Percentiles rank a stretch among this genome's conserved stretches.
Evolutionary conservation across 2,888 invertebrate genomes (phyloP).

Genomic region (Cosmopolites sordidus): DNA sequence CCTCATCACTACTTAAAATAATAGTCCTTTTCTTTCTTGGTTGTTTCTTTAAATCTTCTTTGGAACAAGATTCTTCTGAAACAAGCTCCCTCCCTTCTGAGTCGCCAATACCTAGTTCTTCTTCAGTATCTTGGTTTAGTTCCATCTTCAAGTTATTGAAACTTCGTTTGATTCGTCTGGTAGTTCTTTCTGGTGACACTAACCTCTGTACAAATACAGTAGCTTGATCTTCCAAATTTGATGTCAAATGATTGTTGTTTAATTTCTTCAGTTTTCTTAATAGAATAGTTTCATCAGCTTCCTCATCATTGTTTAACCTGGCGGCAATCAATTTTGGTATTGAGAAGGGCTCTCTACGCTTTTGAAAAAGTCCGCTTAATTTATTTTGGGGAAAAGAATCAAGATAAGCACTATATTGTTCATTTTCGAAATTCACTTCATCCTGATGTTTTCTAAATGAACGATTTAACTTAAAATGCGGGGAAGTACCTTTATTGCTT

Average conservation of each 20-base stretch:
- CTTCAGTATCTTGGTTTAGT: not conserved
- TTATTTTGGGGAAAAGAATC: not conserved
- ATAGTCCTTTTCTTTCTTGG: slow-evolving; percentile 28
- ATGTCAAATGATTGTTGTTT: slow-evolving; percentile 25
- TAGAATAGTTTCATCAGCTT: slow-evolving; percentile 22
- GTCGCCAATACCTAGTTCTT: not conserved
- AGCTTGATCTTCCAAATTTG: slow-evolving; percentile 23
- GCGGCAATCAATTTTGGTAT: not conserved
- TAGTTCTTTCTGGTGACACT: slow-evolving; percentile 9
- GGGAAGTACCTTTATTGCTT: not conserved
- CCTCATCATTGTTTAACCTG: slow-evolving; percentile 10
- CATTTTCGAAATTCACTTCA: not conserved
- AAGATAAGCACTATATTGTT: not conserved
- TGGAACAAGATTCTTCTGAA: not conserved
- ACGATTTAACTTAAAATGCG: not conserved
- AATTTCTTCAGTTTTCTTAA: slow-evolving; percentile 33
- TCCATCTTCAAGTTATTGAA: not conserved
- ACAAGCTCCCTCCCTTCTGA: not conserved
- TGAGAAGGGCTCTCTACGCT: not conserved
- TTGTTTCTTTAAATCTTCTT: not conserved
- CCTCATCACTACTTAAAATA: slow-evolving; percentile 29
- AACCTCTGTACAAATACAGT: slow-evolving; percentile 16
- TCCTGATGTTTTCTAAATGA: not conserved
- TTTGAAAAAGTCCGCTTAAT: not conserved
- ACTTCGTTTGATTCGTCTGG: not conserved